Percentiles rank a stretch among this genome's conserved stretches.
Evolutionary conservation across 2,113 vertebrate genomes (phyloP).

Genomic region (Pituophis catenifer): DNA sequence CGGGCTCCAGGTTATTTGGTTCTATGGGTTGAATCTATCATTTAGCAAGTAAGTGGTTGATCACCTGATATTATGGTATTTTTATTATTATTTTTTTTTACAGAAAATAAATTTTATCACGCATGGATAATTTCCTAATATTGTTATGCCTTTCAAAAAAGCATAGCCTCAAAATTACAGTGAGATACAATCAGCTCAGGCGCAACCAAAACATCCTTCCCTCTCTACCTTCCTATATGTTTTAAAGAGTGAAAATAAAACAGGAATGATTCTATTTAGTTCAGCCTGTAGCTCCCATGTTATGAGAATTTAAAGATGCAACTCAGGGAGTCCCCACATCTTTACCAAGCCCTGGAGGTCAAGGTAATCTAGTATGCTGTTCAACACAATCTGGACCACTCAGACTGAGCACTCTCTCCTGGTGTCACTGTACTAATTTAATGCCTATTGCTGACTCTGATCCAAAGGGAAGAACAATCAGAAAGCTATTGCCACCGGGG

Average conservation of each 20-base stretch:
- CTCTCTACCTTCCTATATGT: neutral
- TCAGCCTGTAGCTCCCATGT: neutral
- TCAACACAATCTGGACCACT: conserved; percentile 4
- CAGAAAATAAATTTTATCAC: neutral
- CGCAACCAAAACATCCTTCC: fast-evolving
- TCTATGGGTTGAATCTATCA: neutral
- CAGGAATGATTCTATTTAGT: neutral
- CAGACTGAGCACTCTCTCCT: neutral
- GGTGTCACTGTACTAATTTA: neutral
- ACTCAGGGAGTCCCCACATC: neutral
- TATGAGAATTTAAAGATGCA: neutral
- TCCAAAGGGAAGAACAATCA: conserved; percentile 21
- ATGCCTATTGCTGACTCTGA: conserved; percentile 3
- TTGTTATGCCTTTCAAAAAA: neutral
- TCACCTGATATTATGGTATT: neutral
- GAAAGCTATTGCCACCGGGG: neutral
- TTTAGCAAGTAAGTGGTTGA: neutral
- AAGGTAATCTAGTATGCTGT: conserved; percentile 14
- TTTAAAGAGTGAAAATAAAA: neutral
- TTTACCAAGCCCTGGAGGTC: conserved; percentile 19
- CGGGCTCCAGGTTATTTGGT: neutral
- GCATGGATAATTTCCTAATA: neutral
- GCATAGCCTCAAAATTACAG: neutral
- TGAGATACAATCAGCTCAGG: neutral
- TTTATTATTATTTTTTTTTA: neutral